Conservation (phyloP, 2,113 vertebrate genomes). For the Misgurnus mizolepis region DNA sequence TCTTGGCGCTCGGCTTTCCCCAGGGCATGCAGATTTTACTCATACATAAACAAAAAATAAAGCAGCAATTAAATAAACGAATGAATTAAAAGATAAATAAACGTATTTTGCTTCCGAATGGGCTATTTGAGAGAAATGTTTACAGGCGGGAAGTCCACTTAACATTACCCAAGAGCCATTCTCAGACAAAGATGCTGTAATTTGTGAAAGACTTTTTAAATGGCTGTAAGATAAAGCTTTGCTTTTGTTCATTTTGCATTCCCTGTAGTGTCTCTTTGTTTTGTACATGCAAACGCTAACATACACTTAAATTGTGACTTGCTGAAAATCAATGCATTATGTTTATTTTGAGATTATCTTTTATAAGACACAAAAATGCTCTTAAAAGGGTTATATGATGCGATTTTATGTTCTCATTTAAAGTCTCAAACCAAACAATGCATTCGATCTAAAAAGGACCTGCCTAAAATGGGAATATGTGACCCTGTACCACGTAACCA, state of each 20-base stretch:
- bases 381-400: no score
- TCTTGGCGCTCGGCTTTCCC: not conserved
- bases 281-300: not conserved
- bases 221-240: not conserved
- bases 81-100: conserved; percentile 3
- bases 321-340: not conserved
- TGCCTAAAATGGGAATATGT: no score
- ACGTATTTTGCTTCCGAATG: not conserved
- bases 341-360: not conserved
- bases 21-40: conserved; percentile 9
- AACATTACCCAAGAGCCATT: conserved; percentile 14
- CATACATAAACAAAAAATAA: not conserved
- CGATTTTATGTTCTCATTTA: no score
- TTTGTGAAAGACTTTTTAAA: not conserved
- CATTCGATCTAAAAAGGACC: no score
- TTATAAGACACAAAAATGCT: no score
- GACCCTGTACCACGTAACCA: no score
- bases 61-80: not conserved
- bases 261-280: not conserved
- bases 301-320: not conserved
- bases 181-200: not conserved
- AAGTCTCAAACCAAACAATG: no score
- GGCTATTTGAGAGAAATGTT: conserved; percentile 18
- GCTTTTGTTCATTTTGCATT: not conserved
- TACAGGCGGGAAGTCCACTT: not conserved